Percentiles rank a stretch among this genome's conserved stretches.
Evolutionary conservation across 2,888 invertebrate species (phyloP).

Genomic region (Xestia ashworthii): DNA sequence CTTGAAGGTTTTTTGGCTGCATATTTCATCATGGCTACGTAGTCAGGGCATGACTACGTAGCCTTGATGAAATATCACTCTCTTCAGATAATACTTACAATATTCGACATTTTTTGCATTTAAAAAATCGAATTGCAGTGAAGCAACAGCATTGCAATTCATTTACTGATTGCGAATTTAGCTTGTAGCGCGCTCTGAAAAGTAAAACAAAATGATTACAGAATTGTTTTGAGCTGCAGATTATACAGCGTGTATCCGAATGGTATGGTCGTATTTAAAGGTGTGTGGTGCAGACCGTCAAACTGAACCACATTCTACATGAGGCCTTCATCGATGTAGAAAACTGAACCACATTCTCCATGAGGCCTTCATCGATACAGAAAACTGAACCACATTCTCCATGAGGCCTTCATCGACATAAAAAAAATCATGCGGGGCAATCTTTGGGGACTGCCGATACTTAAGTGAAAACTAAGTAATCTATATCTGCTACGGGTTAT

Average conservation of each 20-base stretch:
- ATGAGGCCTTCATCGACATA: too few species aligned
- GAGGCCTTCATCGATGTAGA: neutral
- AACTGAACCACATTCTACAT: neutral
- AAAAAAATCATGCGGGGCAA: too few species aligned
- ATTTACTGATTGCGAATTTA: neutral
- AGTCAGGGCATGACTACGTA: too few species aligned
- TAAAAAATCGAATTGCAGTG: too few species aligned
- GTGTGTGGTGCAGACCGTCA: neutral
- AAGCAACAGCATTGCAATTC: too few species aligned
- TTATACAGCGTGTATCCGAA: neutral
- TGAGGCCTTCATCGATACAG: too few species aligned
- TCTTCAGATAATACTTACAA: neutral
- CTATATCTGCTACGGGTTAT: too few species aligned
- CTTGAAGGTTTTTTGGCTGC: neutral
- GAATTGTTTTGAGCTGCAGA: neutral
- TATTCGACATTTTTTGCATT: accelerated
- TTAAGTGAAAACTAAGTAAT: too few species aligned
- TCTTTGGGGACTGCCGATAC: too few species aligned
- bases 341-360: too few species aligned
- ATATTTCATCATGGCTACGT: neutral
- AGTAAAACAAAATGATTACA: neutral
- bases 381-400: too few species aligned
- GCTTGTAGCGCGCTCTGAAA: neutral
- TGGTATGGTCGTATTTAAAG: neutral
- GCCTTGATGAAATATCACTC: too few species aligned